These are phyloP conservation scores for Syngnathus rostellatus DNA, from an alignment of 2,797 vertebrate species.

Conservation along the genomic window DNA sequence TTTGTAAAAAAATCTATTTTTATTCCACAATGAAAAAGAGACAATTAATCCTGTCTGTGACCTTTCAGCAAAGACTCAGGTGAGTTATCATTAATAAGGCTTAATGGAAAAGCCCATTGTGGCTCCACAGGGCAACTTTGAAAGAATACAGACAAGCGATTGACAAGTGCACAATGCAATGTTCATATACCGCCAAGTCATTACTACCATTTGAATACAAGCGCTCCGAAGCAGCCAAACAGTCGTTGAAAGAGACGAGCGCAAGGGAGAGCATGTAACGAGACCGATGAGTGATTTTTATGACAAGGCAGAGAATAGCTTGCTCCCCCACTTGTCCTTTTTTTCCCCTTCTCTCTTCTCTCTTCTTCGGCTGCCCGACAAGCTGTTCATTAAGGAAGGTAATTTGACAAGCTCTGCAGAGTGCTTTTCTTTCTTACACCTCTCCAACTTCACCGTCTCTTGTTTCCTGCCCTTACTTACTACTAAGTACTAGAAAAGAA, in stretches of 20 bases:
- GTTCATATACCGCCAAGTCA: slow-evolving; percentile 42
- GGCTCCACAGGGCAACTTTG: slow-evolving; percentile 26
- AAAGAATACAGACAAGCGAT: slow-evolving; percentile 46
- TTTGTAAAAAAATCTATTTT: slow-evolving; percentile 17
- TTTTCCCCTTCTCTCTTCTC: slow-evolving; percentile 21
- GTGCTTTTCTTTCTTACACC: slow-evolving; percentile 53
- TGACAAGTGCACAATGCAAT: slow-evolving; percentile 58
- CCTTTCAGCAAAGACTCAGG: slow-evolving; percentile 38
- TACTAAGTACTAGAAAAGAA: slow-evolving; percentile 41
- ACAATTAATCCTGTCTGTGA: slow-evolving; percentile 40
- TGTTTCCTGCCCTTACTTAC: slow-evolving; percentile 45
- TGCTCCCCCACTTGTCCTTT: slow-evolving; percentile 52
- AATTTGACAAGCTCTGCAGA: slow-evolving; percentile 63
- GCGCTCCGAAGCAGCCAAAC: slow-evolving; percentile 44
- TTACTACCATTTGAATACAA: slow-evolving; percentile 60
- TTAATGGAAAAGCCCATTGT: slow-evolving; percentile 51
- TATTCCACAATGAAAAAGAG: slow-evolving; percentile 29
- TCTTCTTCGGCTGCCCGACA: slow-evolving; percentile 46
- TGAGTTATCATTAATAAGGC: slow-evolving; percentile 48
- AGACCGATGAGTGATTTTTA: slow-evolving; percentile 53
- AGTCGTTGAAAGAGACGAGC: slow-evolving; percentile 47
- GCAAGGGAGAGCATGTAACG: slow-evolving; percentile 40
- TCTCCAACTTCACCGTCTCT: slow-evolving; percentile 52
- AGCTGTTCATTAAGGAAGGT: slow-evolving; percentile 60
- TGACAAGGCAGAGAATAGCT: slow-evolving; percentile 57